Percentiles rank a stretch among this genome's conserved stretches.
Conservation (phyloP, 2,113 vertebrate species). For the Protobothrops flavoviridis region DNA sequence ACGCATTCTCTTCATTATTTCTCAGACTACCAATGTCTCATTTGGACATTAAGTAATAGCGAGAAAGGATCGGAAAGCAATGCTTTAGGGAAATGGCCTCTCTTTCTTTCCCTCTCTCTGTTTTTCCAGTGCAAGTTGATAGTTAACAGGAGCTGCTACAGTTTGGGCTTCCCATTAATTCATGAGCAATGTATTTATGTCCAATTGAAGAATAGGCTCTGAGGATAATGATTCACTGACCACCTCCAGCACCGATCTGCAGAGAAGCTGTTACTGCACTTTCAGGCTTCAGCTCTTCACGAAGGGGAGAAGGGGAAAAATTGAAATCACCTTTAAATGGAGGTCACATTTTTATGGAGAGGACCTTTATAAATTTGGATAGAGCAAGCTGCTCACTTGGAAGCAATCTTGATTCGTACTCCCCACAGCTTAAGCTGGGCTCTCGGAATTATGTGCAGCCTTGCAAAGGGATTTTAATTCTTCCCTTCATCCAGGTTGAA, state of each 20-base stretch:
- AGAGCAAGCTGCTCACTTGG: slow-evolving; percentile 33
- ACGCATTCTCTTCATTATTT: background rate
- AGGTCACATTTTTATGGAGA: slow-evolving; percentile 65
- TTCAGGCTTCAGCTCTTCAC: slow-evolving; percentile 45
- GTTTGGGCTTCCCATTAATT: slow-evolving; percentile 55
- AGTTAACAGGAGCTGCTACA: slow-evolving; percentile 11
- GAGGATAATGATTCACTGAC: slow-evolving; percentile 51
- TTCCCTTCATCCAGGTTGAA: slow-evolving; percentile 32
- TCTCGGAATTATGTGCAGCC: slow-evolving; percentile 42
- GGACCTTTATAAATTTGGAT: slow-evolving; percentile 59
- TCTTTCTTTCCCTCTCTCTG: background rate
- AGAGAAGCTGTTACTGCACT: slow-evolving; percentile 55
- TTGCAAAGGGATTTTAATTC: slow-evolving; percentile 56
- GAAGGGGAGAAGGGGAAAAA: slow-evolving; percentile 8
- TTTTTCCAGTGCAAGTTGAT: background rate
- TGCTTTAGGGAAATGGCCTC: background rate
- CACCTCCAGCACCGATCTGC: slow-evolving; percentile 54
- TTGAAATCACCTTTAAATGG: slow-evolving; percentile 44
- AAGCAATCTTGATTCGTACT: slow-evolving; percentile 54
- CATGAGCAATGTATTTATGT: slow-evolving; percentile 57
- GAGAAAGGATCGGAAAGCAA: slow-evolving; percentile 32
- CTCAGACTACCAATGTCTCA: background rate
- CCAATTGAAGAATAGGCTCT: slow-evolving; percentile 55
- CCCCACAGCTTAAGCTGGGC: slow-evolving; percentile 53
- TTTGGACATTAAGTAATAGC: background rate